Evolutionary conservation across 1,140 invertebrate genomes (phyloP), one percentile per base, ranked within the genome.

Genomic region (Sminthurinus signatus): DNA sequence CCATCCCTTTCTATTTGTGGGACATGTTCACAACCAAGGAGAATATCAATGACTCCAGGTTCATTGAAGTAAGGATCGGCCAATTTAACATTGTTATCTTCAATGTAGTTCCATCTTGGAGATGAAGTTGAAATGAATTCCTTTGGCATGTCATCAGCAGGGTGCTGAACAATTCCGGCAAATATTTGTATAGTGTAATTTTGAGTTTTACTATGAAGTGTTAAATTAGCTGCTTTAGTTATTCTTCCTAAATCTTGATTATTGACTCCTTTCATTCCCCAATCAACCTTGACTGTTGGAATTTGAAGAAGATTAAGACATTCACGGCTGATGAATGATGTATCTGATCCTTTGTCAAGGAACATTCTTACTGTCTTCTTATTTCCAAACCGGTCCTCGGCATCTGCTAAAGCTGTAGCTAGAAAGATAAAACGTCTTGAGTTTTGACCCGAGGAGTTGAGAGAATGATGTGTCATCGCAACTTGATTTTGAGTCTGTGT

Each of bases 41-140:
- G 60, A 12, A 70, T 50, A 62, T 76, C 73, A 19, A 75, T 64
- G 43, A 59, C 25, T 0, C 42, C 43, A 5, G 72, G 67, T 28
- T 65, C 65, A 50, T 74, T 31, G 61, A 74, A 77, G 12, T 57
- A 21, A 25, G 73, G 73, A 67, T 77, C 75, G 27, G 76, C 73
- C 39, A 76, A 65, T 27, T 5, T 2, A 1, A 60, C 19, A 14
- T 29, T 27, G 0, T 25, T 2, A 21, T 48, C 15, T 48, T 60
- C 42, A 1, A 2, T 48, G 23, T 27, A 60, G 8, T 17, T 21
- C 23, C 17, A 2, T 10, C 1, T 60, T 19, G 19, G 19, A 28
- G 15, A 19, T 17, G 14, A n/a, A 1, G 36, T 58, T n/a, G n/a
- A n/a, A n/a, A n/a, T n/a, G n/a, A n/a, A n/a, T n/a, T n/a, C n/a